Conservation (phyloP, 2,113 vertebrate genomes). For the Poicephalus meyeri region DNA sequence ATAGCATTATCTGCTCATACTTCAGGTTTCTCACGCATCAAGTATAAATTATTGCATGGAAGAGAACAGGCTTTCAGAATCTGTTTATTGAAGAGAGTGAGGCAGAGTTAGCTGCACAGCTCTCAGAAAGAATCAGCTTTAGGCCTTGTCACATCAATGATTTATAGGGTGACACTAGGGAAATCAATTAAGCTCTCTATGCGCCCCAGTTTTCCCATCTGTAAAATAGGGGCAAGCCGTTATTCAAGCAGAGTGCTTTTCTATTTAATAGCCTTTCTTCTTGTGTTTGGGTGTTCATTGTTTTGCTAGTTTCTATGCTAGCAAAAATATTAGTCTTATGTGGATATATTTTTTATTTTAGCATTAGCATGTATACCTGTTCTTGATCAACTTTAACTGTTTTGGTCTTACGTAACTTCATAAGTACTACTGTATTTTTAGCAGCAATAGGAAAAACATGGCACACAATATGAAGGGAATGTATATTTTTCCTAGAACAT, state of each 20-base stretch:
- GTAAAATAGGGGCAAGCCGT: slow-evolving; percentile 48
- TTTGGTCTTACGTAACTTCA: background rate
- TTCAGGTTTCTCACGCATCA: slow-evolving; percentile 42
- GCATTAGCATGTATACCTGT: background rate
- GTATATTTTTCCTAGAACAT: background rate
- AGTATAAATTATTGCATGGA: slow-evolving; percentile 48
- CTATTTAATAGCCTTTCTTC: background rate
- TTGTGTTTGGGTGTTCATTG: background rate
- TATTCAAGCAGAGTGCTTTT: slow-evolving; percentile 19
- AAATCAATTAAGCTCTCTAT: slow-evolving; percentile 58
- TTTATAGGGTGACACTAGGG: slow-evolving; percentile 56
- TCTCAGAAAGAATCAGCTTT: slow-evolving; percentile 67
- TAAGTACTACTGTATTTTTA: background rate
- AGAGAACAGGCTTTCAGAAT: slow-evolving; percentile 48
- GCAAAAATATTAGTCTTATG: background rate
- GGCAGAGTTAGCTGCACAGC: slow-evolving; percentile 36
- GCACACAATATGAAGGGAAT: background rate
- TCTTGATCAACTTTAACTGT: background rate
- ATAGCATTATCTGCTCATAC: slow-evolving; percentile 31
- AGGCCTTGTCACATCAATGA: slow-evolving; percentile 70
- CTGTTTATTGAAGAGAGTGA: slow-evolving; percentile 47
- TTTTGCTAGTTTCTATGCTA: background rate
- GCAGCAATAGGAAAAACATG: background rate
- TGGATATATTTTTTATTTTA: background rate
- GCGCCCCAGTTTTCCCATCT: slow-evolving; percentile 46